Base-by-base conservation (phyloP, 1,140 invertebrate genomes). In the Helicoverpa armigera region DNA sequence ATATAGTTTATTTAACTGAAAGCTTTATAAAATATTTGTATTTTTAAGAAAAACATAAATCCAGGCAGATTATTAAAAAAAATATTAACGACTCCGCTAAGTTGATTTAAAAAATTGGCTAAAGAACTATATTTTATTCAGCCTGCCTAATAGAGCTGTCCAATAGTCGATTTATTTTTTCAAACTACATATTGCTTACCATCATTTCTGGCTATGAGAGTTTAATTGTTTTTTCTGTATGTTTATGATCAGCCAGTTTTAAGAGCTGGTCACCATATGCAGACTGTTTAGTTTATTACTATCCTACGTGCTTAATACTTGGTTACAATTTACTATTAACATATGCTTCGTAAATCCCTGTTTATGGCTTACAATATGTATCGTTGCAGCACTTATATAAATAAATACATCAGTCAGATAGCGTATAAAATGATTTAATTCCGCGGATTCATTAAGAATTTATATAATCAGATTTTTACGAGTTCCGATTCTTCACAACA, bases 321-420 rank as follows among this genome's bases (percentile, higher is more conserved):
- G 61, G 48, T 63, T 80, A 73, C 63, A 73, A 80, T 80, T 80
- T 73, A 80, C 56, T 54, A 16, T 61, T 23, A 73, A 51, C 78
- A 80, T 61, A 77, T 77, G 75, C n/a, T 31, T 10, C 5, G 60
- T 63, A 67, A 77, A 65, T 67, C 51, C n/a, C 14, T 76, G 74
- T 76, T 53, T n/a, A 65, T 14, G 60, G 48, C 18, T 76, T 65
- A 50, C 18, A 56, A 72, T 54, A 18, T 54, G 11, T 54, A 23
- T 23, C 23, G 50, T 58, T 74, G 72, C 56, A 48, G 50, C 58
- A 76, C 51, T 72, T 76, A 16, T 63, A 14, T 53, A 23, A 43
- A 48, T 53, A 51, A 48, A 18, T 67, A 50, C n/a, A 43, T 18
- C 63, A 50, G 58, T 14, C 13, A 23, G 43, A 50, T 69, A 9